Evolutionary conservation across 2,888 invertebrate genomes (phyloP).

Genomic region (Onchidella celtica): DNA sequence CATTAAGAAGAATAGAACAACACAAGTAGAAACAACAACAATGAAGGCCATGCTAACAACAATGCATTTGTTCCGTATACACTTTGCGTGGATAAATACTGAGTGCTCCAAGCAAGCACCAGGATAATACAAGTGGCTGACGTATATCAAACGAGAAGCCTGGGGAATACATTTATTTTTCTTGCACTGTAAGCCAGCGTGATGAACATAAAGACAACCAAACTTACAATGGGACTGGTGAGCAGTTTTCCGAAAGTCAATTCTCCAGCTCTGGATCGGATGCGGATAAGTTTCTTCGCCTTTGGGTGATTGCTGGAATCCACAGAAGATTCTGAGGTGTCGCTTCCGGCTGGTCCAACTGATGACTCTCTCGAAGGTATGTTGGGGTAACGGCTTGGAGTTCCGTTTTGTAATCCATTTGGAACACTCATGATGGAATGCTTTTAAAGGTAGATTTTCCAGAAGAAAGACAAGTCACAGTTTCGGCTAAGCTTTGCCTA

Average conservation of each 20-base stretch:
- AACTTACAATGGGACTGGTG: slow-evolving; percentile 55
- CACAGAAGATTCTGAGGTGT: slow-evolving; percentile 43
- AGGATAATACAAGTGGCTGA: no score
- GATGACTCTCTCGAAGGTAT: slow-evolving; percentile 44
- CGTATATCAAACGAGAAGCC: no score
- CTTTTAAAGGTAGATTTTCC: not conserved
- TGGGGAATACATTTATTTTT: no score
- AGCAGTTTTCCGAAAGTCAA: slow-evolving; percentile 58
- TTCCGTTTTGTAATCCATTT: not conserved
- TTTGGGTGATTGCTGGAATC: slow-evolving; percentile 34
- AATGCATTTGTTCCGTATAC: no score
- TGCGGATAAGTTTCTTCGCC: slow-evolving; percentile 48
- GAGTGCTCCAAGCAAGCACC: no score
- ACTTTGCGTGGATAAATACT: no score
- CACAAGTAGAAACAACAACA: no score
- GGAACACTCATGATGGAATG: slow-evolving; percentile 8
- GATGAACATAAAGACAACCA: not conserved
- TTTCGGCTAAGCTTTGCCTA: not conserved
- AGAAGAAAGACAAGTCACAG: not conserved
- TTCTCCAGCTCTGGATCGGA: slow-evolving; percentile 56
- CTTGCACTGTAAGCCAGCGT: no score
- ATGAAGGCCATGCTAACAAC: no score
- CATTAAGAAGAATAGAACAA: no score
- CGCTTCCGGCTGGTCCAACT: slow-evolving; percentile 40
- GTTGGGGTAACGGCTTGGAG: not conserved